Base-by-base conservation (phyloP, 2,888 invertebrate genomes). In the Vannuccia rotundouncinata region DNA sequence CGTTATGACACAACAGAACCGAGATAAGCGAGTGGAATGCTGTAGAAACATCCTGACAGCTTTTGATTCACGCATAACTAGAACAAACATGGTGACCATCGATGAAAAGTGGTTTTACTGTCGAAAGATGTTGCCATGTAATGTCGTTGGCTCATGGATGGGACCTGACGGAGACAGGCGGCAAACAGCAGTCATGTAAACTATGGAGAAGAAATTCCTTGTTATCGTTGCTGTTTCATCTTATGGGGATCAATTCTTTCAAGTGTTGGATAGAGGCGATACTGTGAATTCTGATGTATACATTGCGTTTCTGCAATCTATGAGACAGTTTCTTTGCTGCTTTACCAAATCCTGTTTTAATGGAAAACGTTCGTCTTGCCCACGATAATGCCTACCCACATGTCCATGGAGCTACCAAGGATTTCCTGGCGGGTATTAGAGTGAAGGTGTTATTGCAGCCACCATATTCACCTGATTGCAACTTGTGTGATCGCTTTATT, bases 21-120 rank as follows among this genome's bases (percentile, higher is more conserved):
- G 66, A 66, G 5, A 66, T 22, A 66, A 66, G 66, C 66, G 22
- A 66, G 25, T 66, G 66, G 66, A 22, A 22, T 66, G 25, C 66
- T 66, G 66, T 66, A 66, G 10, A 66, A 66, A 66, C 66, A 66
- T 66, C 22, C 25, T 66, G 66, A 66, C 66, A 66, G 66, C 66
- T 66, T 66, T 66, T 66, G 5, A 66, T 22, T 66, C 25, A 66
- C 66, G 66, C 66, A 66, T 66, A 66, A 2, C 66, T 22, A 66
- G 66, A 66, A 27, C 66, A 22, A 66, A 66, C 66, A 66, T 66
- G 66, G 66, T 66, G 10, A 66, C 66, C 22, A 66, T 66, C 66
- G 17, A 66, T 66, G 25, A 66, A 66, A 66, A 5, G 10, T 22
- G 10, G 22, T 66, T 66, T 66, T 66, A 66, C 25, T 66, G 66